phyloP scores from a whole-genome alignment of 2,888 invertebrate genomes.

The Eristalis intricaria region DNA sequence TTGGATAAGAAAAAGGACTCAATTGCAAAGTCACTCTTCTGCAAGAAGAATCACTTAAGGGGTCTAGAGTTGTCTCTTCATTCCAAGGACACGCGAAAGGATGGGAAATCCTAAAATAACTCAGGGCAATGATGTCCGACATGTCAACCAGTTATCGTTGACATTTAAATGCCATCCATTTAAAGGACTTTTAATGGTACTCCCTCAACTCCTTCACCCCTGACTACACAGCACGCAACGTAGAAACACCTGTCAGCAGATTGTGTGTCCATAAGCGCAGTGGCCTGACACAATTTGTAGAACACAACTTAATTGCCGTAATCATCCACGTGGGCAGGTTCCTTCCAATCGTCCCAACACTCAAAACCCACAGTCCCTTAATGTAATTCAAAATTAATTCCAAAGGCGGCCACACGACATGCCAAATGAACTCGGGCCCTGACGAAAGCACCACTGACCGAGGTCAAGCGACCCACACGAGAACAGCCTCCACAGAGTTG shows the following conservation, averaged over 20 bases:
- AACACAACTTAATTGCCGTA: not conserved
- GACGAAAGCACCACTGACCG: not conserved
- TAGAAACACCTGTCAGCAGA: not conserved
- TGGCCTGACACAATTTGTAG: not conserved
- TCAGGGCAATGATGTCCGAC: too few relatives aligned
- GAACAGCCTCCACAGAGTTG: not conserved
- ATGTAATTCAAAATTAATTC: conserved; percentile 3
- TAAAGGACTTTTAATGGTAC: not conserved
- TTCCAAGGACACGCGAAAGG: too few relatives aligned
- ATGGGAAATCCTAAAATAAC: too few relatives aligned
- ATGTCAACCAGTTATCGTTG: not conserved
- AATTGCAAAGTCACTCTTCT: too few relatives aligned
- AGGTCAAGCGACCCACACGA: not conserved
- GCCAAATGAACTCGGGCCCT: not conserved
- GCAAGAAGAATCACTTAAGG: too few relatives aligned
- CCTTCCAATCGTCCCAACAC: not conserved
- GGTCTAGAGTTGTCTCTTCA: too few relatives aligned
- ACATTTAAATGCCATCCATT: not conserved
- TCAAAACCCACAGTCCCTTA: not conserved
- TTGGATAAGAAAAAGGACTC: too few relatives aligned
- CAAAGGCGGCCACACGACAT: not conserved
- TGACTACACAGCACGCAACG: not conserved
- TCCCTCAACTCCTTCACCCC: not conserved
- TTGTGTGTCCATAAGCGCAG: not conserved
- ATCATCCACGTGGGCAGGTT: not conserved